These are phyloP conservation scores for Hypomecis atomaria DNA, from an alignment of 2,888 invertebrate genomes.

Conservation along the genomic window DNA sequence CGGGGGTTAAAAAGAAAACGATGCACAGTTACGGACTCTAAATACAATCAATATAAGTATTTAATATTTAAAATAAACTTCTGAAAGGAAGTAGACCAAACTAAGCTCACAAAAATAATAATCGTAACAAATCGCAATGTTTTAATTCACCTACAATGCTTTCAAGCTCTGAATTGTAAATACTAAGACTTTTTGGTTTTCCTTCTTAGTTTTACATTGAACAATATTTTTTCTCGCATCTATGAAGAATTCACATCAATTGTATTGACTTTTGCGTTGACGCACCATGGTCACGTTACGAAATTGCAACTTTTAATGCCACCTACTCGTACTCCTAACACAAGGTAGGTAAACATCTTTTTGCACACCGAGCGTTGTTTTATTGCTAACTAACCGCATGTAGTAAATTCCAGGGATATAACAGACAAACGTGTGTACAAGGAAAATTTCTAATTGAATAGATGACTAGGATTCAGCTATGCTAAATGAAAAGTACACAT, in stretches of 20 bases:
- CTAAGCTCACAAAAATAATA: too few species aligned
- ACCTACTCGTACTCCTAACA: conserved; percentile 23
- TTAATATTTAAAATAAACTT: neutral
- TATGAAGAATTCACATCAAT: conserved; percentile 2
- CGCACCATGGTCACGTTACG: conserved; percentile 23
- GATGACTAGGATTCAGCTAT: neutral
- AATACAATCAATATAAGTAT: neutral
- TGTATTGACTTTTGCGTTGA: conserved; percentile 11
- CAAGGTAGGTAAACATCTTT: conserved; percentile 20
- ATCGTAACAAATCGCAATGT: too few species aligned
- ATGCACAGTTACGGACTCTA: neutral
- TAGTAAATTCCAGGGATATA: conserved; percentile 14
- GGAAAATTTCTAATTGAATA: conserved; percentile 14
- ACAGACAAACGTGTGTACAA: conserved; percentile 8
- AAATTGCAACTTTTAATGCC: conserved; percentile 27
- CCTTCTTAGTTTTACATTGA: neutral
- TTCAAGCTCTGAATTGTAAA: too few species aligned
- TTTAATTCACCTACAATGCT: too few species aligned
- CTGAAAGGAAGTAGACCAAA: neutral
- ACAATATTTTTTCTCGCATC: neutral
- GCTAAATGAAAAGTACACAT: conserved; percentile 10
- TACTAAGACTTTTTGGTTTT: too few species aligned
- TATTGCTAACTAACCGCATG: conserved; percentile 26
- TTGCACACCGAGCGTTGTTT: conserved; percentile 22
- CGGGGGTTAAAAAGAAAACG: neutral